Evolutionary conservation across 2,113 vertebrate genomes (phyloP), one percentile per base, ranked within the genome.

Genomic region (Nibea coibor): DNA sequence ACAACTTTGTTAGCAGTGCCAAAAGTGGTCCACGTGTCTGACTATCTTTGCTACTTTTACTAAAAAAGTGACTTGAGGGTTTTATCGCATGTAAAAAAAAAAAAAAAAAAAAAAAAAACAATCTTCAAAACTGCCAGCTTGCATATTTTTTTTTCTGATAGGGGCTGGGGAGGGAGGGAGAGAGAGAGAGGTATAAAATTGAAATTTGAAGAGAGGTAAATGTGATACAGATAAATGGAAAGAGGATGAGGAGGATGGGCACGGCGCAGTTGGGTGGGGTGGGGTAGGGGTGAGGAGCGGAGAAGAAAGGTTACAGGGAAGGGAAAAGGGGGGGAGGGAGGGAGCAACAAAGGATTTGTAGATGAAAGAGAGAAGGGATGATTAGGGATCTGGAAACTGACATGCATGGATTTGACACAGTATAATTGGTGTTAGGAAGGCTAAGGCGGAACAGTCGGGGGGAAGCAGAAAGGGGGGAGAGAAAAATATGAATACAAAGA

Each of bases 351-450:
- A 93, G 92, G 92, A 89, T 91, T 87, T 83, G 73, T 9, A 88
- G 89, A 93, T 92, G 91, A 93, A 91, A 93, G 92, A 90, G 87
- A 89, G 91, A 74, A 85, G 79, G 84, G 85, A 91, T 93, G 91
- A 93, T 93, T 92, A 92, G 91, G 88, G 89, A 92, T 93, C 88
- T 91, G 91, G 86, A 91, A 91, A 88, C 80, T 91, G 93, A 92
- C 91, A 93, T 91, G 89, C 87, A 92, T 91, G 89, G 89, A 93
- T 93, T 92, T 93, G 91, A 93, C 91, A 92, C 91, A 85, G 88
- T 84, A 90, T 92, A 93, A 93, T 93, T 93, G 91, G 91, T 91
- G 91, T 91, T 89, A 89, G 88, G 67, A 76, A 76, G 83, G 75
- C 89, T 83, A 67, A 71, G 86, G 80, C 79, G 26, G 83, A 90